phyloP scores from a whole-genome alignment of 2,888 invertebrate genomes.

The Onthophagus sagittarius region DNA sequence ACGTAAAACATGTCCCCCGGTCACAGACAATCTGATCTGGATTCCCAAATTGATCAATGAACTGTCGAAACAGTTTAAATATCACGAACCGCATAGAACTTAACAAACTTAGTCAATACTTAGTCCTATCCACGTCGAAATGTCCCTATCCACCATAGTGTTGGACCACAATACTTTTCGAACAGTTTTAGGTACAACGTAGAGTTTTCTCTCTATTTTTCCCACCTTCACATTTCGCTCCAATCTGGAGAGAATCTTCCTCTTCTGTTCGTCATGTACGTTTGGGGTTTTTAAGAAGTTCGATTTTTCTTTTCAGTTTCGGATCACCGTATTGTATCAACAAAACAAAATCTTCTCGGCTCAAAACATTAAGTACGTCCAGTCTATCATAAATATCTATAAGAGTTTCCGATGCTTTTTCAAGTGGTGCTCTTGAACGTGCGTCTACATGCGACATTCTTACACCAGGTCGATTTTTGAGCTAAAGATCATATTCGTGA shows the following conservation, averaged over 20 bases:
- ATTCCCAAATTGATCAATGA: too few species aligned
- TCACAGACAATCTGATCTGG: too few species aligned
- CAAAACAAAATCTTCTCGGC: neutral
- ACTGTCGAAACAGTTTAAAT: too few species aligned
- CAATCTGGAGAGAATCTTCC: constrained; percentile 21
- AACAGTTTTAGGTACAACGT: constrained; percentile 11
- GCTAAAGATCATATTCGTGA: constrained; percentile 29
- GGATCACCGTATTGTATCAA: neutral
- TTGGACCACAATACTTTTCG: too few species aligned
- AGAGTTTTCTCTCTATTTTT: constrained; percentile 5
- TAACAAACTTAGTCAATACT: too few species aligned
- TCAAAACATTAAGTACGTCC: too few species aligned
- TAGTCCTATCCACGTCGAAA: too few species aligned
- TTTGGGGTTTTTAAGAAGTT: neutral
- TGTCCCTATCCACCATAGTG: too few species aligned
- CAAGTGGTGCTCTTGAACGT: constrained; percentile 30
- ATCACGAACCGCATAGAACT: too few species aligned
- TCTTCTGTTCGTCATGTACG: neutral
- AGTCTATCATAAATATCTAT: too few species aligned
- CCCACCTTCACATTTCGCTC: neutral
- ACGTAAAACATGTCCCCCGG: too few species aligned
- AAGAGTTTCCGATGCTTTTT: too few species aligned
- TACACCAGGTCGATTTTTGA: constrained; percentile 29
- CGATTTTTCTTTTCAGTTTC: neutral
- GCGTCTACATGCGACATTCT: constrained; percentile 29